A percentile compares a stretch with the other conserved stretches of the same genome.
Evolutionary conservation across 2,113 vertebrate genomes (phyloP).

Genomic region (Anser cygnoides): DNA sequence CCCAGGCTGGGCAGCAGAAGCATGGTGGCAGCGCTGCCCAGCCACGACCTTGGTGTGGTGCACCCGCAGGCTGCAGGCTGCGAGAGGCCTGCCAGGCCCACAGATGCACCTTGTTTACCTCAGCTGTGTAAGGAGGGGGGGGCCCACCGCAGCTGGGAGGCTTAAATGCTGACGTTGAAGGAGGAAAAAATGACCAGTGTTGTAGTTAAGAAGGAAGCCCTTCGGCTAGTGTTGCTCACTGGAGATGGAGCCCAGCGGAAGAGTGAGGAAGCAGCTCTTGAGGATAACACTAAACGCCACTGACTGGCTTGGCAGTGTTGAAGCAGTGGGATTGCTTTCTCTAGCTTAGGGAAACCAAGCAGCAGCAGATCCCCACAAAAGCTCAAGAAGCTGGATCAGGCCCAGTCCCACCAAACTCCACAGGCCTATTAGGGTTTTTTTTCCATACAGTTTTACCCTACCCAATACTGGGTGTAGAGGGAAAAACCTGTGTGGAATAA

Average conservation of each 20-base stretch:
- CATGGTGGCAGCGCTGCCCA: neutral
- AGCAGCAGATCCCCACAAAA: neutral
- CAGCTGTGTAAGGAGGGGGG: neutral
- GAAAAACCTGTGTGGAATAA: neutral
- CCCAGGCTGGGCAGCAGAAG: neutral
- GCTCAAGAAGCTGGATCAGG: neutral
- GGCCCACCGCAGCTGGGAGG: neutral
- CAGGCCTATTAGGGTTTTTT: neutral
- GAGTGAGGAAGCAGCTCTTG: neutral
- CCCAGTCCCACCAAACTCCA: neutral
- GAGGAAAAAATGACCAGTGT: neutral
- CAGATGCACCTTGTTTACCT: neutral
- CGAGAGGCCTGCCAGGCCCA: neutral
- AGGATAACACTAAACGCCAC: neutral
- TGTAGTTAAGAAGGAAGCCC: neutral
- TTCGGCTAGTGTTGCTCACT: neutral
- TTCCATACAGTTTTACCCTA: neutral
- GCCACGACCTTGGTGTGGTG: neutral
- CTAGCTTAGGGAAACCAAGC: neutral
- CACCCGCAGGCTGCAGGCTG: neutral
- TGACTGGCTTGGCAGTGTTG: neutral
- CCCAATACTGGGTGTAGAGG: neutral
- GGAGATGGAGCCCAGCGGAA: neutral
- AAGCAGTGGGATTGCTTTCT: neutral
- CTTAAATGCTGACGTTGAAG: neutral